These are phyloP conservation scores for Aix galericulata DNA, from an alignment of 2,113 vertebrate species.

Conservation along the genomic window DNA sequence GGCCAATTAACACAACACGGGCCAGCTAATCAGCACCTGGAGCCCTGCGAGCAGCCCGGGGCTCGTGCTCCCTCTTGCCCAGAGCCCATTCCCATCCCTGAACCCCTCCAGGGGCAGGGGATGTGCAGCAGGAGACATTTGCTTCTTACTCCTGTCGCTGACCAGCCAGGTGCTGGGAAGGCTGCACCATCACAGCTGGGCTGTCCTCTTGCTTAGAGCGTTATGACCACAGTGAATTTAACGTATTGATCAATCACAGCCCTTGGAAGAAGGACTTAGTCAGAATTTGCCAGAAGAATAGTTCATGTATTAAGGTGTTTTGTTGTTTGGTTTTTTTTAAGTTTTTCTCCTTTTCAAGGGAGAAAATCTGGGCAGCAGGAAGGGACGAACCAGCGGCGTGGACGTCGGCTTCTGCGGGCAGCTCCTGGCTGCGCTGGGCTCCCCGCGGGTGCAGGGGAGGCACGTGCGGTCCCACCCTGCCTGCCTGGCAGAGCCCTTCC, in stretches of 20 bases:
- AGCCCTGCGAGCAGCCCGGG: neutral
- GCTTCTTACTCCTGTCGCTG: fast-evolving
- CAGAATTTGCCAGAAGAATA: neutral
- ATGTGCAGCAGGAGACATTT: neutral
- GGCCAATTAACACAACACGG: neutral
- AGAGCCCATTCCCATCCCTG: neutral
- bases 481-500: neutral
- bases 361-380: neutral
- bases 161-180: neutral
- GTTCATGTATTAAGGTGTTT: neutral
- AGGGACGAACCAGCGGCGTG: fast-evolving
- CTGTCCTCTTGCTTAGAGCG: too few species aligned
- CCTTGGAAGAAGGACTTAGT: neutral
- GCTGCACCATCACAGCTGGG: neutral
- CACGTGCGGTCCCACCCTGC: fast-evolving
- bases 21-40: neutral
- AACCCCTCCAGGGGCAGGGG: neutral
- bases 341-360: neutral
- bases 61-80: neutral
- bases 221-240: neutral
- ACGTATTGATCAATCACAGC: too few species aligned
- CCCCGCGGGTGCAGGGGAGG: fast-evolving
- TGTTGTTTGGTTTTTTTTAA: too few species aligned
- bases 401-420: neutral
- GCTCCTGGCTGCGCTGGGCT: neutral